These are phyloP conservation scores for Dryocosmus kuriphilus DNA, from an alignment of 2,888 invertebrate genomes.

Conservation along the genomic window DNA sequence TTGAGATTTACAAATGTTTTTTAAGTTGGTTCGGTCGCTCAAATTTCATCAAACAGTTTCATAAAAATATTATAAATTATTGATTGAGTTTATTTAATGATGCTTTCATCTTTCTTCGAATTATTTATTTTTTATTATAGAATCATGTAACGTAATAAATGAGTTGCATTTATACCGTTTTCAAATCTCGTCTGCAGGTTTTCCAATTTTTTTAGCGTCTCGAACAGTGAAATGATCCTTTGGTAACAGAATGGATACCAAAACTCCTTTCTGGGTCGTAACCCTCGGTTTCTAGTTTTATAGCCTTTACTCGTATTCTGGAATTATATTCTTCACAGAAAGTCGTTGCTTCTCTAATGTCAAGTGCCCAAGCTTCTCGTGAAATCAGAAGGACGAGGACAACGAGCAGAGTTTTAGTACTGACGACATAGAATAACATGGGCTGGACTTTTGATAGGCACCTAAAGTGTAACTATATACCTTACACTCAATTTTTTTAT, in stretches of 20 bases:
- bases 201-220: background rate
- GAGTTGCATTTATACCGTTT: background rate
- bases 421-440: constrained; percentile 10
- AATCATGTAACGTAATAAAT: no score
- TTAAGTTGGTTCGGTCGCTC: no score
- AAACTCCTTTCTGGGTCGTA: background rate
- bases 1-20: no score
- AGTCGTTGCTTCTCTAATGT: constrained; percentile 30
- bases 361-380: constrained; percentile 4
- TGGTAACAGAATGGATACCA: background rate
- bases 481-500: background rate
- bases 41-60: no score
- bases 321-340: constrained; percentile 23
- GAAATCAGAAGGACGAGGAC: background rate
- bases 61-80: no score
- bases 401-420: constrained; percentile 22
- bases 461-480: background rate
- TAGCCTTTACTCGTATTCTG: background rate
- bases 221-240: background rate
- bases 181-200: background rate
- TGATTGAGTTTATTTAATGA: no score
- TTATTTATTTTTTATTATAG: no score
- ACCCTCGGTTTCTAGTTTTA: constrained; percentile 16
- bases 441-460: constrained; percentile 8
- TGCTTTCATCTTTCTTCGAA: no score